These are phyloP conservation scores for Sternotherus odoratus DNA, from an alignment of 2,797 vertebrate species.

Conservation along the genomic window DNA sequence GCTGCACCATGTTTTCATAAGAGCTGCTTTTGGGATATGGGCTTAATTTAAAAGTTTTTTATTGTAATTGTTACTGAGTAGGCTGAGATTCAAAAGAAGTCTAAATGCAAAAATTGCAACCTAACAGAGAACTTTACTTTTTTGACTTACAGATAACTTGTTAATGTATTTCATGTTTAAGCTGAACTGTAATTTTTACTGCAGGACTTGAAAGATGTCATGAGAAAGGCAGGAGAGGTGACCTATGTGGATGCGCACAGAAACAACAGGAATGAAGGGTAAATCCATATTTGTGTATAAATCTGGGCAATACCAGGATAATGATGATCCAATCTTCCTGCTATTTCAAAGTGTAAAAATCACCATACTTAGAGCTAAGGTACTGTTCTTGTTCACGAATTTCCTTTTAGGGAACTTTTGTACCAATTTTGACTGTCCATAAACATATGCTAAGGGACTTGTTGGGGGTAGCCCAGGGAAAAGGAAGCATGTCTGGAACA, in stretches of 20 bases:
- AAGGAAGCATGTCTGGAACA: background rate
- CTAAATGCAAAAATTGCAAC: slow-evolving; percentile 1
- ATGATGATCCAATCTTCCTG: background rate
- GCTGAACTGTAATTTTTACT: slow-evolving; percentile 73
- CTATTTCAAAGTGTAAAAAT: background rate
- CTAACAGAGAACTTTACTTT: background rate
- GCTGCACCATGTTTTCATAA: slow-evolving; percentile 1
- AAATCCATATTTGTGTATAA: slow-evolving; percentile 26
- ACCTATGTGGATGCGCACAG: slow-evolving; percentile 96
- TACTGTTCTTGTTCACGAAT: background rate
- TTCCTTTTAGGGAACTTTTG: background rate
- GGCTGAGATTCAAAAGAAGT: background rate
- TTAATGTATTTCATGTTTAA: slow-evolving; percentile 13
- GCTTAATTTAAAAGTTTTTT: slow-evolving; percentile 41
- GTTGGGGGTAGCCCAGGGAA: background rate
- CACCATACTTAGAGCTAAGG: background rate
- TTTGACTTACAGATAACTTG: background rate
- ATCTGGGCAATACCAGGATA: background rate
- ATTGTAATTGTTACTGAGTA: slow-evolving; percentile 27
- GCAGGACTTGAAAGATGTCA: slow-evolving; percentile 96
- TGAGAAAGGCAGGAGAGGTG: slow-evolving; percentile 95
- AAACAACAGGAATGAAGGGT: slow-evolving; percentile 95
- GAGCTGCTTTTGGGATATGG: slow-evolving; percentile 4
- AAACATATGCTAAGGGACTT: background rate
- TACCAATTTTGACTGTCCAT: background rate